Evolutionary conservation across 2,888 invertebrate genomes (phyloP).

Genomic region (Polia nebulosa): DNA sequence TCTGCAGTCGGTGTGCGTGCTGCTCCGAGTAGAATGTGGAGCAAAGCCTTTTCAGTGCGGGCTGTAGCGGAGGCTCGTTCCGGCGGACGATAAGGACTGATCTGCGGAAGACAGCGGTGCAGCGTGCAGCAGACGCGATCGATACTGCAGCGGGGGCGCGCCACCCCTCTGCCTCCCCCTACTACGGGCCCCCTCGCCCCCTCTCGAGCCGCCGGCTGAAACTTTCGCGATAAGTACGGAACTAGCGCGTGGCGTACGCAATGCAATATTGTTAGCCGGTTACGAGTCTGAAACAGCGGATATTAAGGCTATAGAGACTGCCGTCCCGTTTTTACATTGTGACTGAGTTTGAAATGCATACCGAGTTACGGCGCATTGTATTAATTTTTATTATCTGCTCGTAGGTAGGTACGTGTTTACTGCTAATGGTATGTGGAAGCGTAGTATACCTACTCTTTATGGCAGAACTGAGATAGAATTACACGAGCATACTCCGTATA

Average conservation of each 20-base stretch:
- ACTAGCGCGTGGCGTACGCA: slow-evolving; percentile 91
- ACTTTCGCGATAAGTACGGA: slow-evolving; percentile 91
- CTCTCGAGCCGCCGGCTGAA: slow-evolving; percentile 83
- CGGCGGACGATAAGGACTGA: slow-evolving; percentile 89
- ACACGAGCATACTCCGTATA: slow-evolving; percentile 19
- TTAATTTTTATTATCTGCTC: slow-evolving; percentile 80
- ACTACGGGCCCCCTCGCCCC: slow-evolving; percentile 61
- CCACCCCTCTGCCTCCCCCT: slow-evolving; percentile 58
- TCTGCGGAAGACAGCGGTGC: slow-evolving; percentile 90
- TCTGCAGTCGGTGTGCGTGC: slow-evolving; percentile 78
- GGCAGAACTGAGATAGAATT: slow-evolving; percentile 40
- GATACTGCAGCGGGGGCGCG: slow-evolving; percentile 85
- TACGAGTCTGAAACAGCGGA: slow-evolving; percentile 90
- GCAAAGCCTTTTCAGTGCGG: slow-evolving; percentile 83
- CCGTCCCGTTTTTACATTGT: slow-evolving; percentile 87
- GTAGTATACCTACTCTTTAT: slow-evolving; percentile 38
- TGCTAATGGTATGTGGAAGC: slow-evolving; percentile 62
- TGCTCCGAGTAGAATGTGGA: slow-evolving; percentile 73
- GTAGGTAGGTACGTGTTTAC: slow-evolving; percentile 61
- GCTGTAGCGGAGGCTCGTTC: slow-evolving; percentile 80
- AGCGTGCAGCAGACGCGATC: slow-evolving; percentile 89
- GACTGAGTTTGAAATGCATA: slow-evolving; percentile 84
- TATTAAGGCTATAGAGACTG: slow-evolving; percentile 88
- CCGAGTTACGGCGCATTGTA: slow-evolving; percentile 83
- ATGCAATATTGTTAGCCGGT: slow-evolving; percentile 91